A percentile compares a stretch with the other conserved stretches of the same genome.
These are phyloP conservation scores for Alectoris magna DNA, from an alignment of 2,797 vertebrate species.

Conservation along the genomic window DNA sequence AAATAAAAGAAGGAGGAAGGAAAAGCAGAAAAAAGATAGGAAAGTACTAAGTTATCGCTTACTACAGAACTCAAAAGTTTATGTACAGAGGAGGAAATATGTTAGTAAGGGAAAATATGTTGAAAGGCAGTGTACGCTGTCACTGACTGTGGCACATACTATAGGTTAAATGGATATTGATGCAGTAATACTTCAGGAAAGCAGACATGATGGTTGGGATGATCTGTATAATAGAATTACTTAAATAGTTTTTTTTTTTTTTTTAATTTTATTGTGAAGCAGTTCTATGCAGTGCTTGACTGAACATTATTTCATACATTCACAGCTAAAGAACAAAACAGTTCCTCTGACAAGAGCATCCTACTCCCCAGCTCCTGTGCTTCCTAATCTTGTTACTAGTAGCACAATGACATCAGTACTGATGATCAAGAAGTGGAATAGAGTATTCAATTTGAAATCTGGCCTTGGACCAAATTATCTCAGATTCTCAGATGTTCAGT, in stretches of 20 bases:
- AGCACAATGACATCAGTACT: not conserved
- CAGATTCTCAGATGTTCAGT: no score
- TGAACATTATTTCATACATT: not conserved
- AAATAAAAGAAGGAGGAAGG: not conserved
- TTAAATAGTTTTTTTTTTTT: not conserved
- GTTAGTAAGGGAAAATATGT: not conserved
- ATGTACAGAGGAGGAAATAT: not conserved
- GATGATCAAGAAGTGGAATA: not conserved
- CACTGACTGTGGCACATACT: not conserved
- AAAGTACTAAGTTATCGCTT: not conserved
- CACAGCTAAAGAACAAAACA: not conserved
- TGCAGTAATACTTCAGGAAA: not conserved
- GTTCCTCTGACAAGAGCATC: not conserved
- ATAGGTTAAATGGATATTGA: not conserved
- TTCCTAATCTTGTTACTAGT: not conserved
- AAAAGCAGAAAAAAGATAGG: fast-evolving
- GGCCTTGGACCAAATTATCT: no score
- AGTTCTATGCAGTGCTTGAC: not conserved
- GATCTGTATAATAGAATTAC: not conserved
- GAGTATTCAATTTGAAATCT: no score
- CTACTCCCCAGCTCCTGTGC: not conserved
- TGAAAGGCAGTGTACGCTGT: not conserved
- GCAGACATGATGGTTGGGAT: not conserved
- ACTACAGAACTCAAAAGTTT: not conserved
- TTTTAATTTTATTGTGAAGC: not conserved